Base-by-base conservation (phyloP, 2,113 vertebrate species). In the Trematomus loennbergii region DNA sequence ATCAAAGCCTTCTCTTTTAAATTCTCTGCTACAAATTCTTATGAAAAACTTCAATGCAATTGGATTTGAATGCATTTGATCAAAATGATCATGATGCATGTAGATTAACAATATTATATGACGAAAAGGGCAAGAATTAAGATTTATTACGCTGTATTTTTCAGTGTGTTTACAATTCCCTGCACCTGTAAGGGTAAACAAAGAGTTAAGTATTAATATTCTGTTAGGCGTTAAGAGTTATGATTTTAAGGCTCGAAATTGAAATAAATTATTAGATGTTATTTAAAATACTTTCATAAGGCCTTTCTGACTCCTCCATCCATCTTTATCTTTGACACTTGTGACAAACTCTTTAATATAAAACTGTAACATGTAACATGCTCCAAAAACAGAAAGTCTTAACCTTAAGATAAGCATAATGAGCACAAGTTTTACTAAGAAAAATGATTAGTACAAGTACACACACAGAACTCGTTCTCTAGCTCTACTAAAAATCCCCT, bases 101-200 rank as follows among this genome's bases (percentile, higher is more conserved):
- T 12, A 46, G 16, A 59, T 17, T 13, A 57, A 46, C 33, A n/a
- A 29, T 29, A 29, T 29, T 29, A 40, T 12, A 16, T 52, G 3
- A 49, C 11, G 12, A 57, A 73, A 20, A 67, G 33, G 5, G 12
- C 12, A 61, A 43, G 18, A 18, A 9, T 2, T 49, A 18, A 53
- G 40, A 52, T 72, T 57, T 59, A 49, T 66, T 66, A 87, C 78
- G 0, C 10, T 72, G 65, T 75, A 3, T 68, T 64, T 45, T 49
- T 33, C 36, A 18, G 58, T 52, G 53, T 40, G 64, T 59, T 48
- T 68, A 63, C 54, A 4, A 17, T 0, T 5, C 22, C 2, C 8
- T 25, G 0, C 6, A 46, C 20, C 87, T 86, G 60, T 60, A 10
- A 59, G 22, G 10, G 48, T 11, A 79, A 77, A 65, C n/a, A 50